These are phyloP conservation scores for Agapornis roseicollis DNA, from an alignment of 2,113 vertebrate genomes.

Conservation along the genomic window DNA sequence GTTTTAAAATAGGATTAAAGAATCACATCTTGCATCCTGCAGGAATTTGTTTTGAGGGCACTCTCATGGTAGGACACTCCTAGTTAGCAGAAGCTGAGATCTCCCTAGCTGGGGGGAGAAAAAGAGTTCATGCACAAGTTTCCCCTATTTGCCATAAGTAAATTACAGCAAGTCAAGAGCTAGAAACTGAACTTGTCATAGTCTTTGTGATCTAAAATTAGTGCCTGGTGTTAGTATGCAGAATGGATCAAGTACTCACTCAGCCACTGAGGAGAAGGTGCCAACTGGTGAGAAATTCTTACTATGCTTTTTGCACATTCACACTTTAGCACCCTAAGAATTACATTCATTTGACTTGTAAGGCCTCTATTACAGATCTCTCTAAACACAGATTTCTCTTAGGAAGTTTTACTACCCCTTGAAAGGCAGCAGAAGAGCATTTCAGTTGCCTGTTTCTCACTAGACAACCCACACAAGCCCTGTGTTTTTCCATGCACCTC, in stretches of 20 bases:
- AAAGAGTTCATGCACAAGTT: neutral
- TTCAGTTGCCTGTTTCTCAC: neutral
- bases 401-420: neutral
- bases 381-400: neutral
- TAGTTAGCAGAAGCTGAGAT: neutral
- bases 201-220: slow-evolving; percentile 46
- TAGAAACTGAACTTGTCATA: neutral
- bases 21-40: neutral
- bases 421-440: neutral
- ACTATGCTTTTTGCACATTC: slow-evolving; percentile 46
- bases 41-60: neutral
- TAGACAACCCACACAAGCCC: neutral
- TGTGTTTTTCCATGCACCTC: neutral
- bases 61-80: neutral
- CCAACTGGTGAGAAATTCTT: slow-evolving; percentile 54
- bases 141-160: neutral
- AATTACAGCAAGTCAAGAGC: neutral
- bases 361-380: neutral
- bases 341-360: neutral
- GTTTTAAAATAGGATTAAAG: neutral
- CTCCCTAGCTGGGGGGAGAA: neutral
- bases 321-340: slow-evolving; percentile 49
- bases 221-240: slow-evolving; percentile 26
- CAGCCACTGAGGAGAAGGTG: slow-evolving; percentile 12
- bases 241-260: slow-evolving; percentile 27